Conservation (phyloP, 2,113 vertebrate genomes). For the Chloroceryle aenea region DNA sequence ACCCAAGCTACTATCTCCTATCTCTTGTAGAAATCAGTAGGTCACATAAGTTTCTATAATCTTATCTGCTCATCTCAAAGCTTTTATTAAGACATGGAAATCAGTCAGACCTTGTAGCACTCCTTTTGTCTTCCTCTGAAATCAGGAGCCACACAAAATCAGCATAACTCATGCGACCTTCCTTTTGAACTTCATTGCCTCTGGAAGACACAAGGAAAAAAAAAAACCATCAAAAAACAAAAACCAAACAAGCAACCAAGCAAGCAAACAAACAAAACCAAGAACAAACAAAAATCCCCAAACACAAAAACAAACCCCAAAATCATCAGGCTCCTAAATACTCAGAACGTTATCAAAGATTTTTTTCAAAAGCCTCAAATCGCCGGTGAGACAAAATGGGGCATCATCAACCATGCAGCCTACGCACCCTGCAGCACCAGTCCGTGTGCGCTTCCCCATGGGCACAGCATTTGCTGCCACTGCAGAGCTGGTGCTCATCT, state of each 20-base stretch:
- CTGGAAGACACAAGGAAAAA: slow-evolving; percentile 74
- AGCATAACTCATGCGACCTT: slow-evolving; percentile 96
- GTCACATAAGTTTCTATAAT: neutral
- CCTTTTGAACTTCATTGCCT: slow-evolving; percentile 90
- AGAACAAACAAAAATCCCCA: neutral
- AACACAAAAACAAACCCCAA: neutral
- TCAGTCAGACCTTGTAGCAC: slow-evolving; percentile 87
- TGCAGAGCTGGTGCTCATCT: neutral
- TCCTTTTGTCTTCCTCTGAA: slow-evolving; percentile 98
- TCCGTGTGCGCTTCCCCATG: neutral
- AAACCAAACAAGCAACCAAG: neutral
- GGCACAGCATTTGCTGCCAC: neutral
- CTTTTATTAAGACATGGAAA: neutral
- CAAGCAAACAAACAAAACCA: neutral
- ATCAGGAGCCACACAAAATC: slow-evolving; percentile 99
- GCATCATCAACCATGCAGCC: neutral
- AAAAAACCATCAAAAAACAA: neutral
- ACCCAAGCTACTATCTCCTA: accelerated
- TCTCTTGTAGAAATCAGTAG: neutral
- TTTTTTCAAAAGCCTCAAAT: neutral
- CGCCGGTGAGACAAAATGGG: neutral
- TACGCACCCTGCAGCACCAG: neutral
- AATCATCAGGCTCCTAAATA: neutral
- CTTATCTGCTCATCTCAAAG: neutral
- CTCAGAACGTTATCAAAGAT: neutral